Base-by-base conservation (phyloP, 2,888 invertebrate genomes). In the Lasius fuliginosus region DNA sequence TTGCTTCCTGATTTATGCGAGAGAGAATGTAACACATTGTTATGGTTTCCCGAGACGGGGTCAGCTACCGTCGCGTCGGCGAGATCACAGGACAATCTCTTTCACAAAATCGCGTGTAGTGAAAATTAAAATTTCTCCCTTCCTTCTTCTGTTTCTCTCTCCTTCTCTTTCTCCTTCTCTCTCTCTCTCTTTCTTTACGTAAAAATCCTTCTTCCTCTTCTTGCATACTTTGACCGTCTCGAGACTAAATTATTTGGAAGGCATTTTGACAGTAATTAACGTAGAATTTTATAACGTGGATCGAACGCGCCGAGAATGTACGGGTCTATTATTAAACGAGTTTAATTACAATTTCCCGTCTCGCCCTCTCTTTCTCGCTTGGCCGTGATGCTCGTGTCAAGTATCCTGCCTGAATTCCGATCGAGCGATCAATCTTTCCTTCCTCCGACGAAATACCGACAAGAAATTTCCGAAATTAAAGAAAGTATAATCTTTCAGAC, bases 231-330 rank as follows among this genome's bases (percentile, higher is more conserved):
- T 12, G 73, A 64, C 73, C 79, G 67, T 75, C 85, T 86, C 83
- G 73, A 84, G 87, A 74, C 76, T 87, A 87, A 90, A 85, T 90
- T 87, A 90, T 91, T 89, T 85, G 84, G 87, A 84, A 87, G 89
- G 85, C 86, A 86, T 87, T 90, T 92, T 87, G 90, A 91, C 92
- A 90, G 92, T 90, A 91, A 92, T 92, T 90, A 90, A 90, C 89
- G 86, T 89, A 88, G 90, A 92, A 89, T 90, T 92, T 92, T 91
- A 89, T 89, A 88, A 77, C 84, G 42, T 69, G 84, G 75, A 89
- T 87, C 85, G 86, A 82, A 86, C 83, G 46, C 58, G 46, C 56
- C 83, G 76, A 88, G 85, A 53, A 89, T 90, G 90, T 89, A 88
- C 86, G 83, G 86, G 73, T 87, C 86, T 81, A 87, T 88, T 88